These are phyloP conservation scores for Eutrigla gurnardus DNA, from an alignment of 2,797 vertebrate genomes.

Conservation along the genomic window DNA sequence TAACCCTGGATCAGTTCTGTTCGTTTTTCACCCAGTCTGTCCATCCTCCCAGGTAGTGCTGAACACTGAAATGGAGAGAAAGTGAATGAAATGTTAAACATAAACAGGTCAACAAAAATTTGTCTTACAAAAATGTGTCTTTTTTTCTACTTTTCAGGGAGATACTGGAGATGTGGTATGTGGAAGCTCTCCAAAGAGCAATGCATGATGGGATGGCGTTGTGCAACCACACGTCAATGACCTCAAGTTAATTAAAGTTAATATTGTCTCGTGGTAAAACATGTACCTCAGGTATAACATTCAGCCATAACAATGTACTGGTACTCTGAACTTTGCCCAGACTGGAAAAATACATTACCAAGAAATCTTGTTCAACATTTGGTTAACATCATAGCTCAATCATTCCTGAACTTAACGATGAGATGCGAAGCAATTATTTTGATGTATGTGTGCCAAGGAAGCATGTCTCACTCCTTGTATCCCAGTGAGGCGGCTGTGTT, in stretches of 20 bases:
- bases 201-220: slow-evolving; percentile 13
- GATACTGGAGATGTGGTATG: not conserved
- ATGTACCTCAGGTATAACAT: not conserved
- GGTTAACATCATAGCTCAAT: not conserved
- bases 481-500: slow-evolving; percentile 86
- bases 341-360: not conserved
- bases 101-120: not conserved
- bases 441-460: slow-evolving; percentile 1
- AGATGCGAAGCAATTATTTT: not conserved
- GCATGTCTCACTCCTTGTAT: slow-evolving; percentile 87
- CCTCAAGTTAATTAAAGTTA: not conserved
- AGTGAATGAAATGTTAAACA: slow-evolving; percentile 26
- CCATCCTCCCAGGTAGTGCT: slow-evolving; percentile 92
- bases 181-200: slow-evolving; percentile 7
- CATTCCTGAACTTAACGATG: not conserved
- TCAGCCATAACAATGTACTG: not conserved
- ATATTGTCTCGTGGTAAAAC: not conserved
- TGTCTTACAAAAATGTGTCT: not conserved
- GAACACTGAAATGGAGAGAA: slow-evolving; percentile 82
- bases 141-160: too few species aligned
- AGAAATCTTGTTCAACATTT: not conserved
- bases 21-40: slow-evolving; percentile 90
- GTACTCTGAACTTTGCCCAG: not conserved
- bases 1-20: slow-evolving; percentile 52
- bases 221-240: slow-evolving; percentile 26